A percentile compares a stretch with the other conserved stretches of the same genome.
Evolutionary conservation across 1,140 invertebrate species (phyloP).

Genomic region (Psilanteris sp.): DNA sequence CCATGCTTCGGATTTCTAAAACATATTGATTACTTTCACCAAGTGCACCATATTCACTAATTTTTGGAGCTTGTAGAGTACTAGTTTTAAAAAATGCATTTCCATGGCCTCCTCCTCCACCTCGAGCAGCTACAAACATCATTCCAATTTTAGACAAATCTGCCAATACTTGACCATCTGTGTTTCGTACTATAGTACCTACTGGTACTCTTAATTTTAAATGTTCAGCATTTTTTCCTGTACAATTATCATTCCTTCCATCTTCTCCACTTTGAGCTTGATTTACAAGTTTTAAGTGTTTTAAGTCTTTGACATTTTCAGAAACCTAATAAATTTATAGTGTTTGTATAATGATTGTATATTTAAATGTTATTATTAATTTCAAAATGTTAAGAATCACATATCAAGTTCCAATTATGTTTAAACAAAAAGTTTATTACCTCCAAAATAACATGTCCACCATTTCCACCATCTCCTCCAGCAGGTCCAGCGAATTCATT

Average conservation of each 20-base stretch:
- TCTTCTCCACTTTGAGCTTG: constrained; percentile 85
- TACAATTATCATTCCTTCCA: constrained; percentile 88
- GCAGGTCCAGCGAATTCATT: constrained; percentile 96
- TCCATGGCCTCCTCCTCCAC: constrained; percentile 96
- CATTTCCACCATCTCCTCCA: constrained; percentile 97
- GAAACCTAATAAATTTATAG: too few species aligned
- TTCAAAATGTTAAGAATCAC: too few species aligned
- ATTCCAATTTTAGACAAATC: constrained; percentile 85
- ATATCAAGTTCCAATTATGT: too few species aligned
- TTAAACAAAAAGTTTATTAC: too few species aligned
- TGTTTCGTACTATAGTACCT: constrained; percentile 90
- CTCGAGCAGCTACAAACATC: constrained; percentile 95
- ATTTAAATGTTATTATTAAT: too few species aligned
- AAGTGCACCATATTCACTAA: constrained; percentile 92
- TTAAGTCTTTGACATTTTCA: constrained; percentile 86
- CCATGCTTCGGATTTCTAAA: constrained; percentile 95
- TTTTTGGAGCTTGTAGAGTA: constrained; percentile 88
- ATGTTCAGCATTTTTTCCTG: constrained; percentile 93
- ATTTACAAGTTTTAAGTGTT: constrained; percentile 82
- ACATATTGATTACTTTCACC: constrained; percentile 89
- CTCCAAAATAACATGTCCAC: constrained; percentile 97
- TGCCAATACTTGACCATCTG: constrained; percentile 83
- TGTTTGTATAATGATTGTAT: too few species aligned
- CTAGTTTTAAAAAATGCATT: constrained; percentile 95
- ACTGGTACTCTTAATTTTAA: constrained; percentile 89